Percentiles rank a stretch among this genome's conserved stretches.
Conservation (phyloP, 2,113 vertebrate species). For the Brienomyrus brachyistius region DNA sequence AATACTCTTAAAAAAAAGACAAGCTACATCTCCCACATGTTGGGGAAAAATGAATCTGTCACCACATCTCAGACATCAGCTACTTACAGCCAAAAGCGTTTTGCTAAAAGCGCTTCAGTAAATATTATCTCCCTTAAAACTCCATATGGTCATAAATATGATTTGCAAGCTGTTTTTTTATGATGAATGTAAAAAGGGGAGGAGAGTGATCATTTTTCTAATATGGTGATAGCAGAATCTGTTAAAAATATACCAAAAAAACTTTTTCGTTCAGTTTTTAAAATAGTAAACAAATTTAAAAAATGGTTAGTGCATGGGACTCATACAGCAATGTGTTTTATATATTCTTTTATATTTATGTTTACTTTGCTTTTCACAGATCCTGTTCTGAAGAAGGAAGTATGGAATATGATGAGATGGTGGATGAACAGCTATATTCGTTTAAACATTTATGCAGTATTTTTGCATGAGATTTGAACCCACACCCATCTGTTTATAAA, state of each 20-base stretch:
- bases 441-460: background rate
- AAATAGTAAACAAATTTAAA: background rate
- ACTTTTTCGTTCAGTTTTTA: background rate
- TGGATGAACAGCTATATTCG: background rate
- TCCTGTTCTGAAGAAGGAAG: background rate
- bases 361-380: background rate
- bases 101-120: background rate
- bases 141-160: background rate
- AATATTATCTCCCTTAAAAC: background rate
- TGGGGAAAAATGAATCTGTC: background rate
- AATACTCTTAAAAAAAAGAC: background rate
- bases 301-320: background rate
- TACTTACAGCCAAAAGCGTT: background rate
- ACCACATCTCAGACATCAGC: background rate
- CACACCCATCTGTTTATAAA: background rate
- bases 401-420: background rate
- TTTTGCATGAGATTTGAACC: background rate
- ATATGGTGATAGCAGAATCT: background rate
- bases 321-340: background rate
- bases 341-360: background rate
- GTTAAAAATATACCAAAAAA: background rate
- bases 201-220: background rate
- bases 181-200: background rate
- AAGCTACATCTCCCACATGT: background rate
- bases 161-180: background rate